phyloP scores from a whole-genome alignment of 2,797 vertebrate genomes.

The Lateolabrax maculatus region DNA sequence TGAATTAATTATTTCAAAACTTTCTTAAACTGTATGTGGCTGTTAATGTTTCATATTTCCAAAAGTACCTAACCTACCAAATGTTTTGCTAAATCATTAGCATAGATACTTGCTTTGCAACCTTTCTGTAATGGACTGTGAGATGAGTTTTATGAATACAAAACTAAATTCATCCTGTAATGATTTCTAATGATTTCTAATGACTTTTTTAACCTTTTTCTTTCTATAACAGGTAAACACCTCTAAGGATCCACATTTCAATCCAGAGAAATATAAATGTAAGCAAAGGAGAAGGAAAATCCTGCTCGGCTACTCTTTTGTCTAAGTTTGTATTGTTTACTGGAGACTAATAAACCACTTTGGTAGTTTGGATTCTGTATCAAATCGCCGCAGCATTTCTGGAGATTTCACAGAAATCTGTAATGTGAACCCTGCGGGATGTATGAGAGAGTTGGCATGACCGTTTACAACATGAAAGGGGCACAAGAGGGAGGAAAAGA shows the following conservation, averaged over 20 bases:
- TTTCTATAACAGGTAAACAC: background rate
- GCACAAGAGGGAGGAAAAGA: constrained; percentile 5
- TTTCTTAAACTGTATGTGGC: background rate
- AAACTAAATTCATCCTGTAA: background rate
- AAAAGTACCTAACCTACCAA: background rate
- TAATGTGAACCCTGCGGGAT: background rate
- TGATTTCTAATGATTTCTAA: background rate
- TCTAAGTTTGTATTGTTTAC: constrained; percentile 14
- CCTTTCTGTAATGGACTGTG: background rate
- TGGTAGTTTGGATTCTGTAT: constrained; percentile 1
- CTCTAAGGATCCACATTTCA: background rate
- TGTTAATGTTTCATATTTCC: constrained; percentile 5
- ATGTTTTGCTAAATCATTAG: constrained; percentile 2
- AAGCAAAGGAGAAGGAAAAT: background rate
- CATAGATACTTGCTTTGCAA: background rate
- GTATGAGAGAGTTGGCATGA: background rate
- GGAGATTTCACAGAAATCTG: background rate
- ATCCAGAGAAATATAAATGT: background rate
- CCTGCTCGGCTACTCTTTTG: background rate
- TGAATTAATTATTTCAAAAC: background rate
- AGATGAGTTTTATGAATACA: constrained; percentile 15
- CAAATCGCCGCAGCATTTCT: background rate
- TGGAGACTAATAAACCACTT: constrained; percentile 13
- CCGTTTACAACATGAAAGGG: background rate
- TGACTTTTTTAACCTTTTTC: background rate